These are phyloP conservation scores for Coleophora deauratella DNA, from an alignment of 2,888 invertebrate genomes.

Conservation along the genomic window DNA sequence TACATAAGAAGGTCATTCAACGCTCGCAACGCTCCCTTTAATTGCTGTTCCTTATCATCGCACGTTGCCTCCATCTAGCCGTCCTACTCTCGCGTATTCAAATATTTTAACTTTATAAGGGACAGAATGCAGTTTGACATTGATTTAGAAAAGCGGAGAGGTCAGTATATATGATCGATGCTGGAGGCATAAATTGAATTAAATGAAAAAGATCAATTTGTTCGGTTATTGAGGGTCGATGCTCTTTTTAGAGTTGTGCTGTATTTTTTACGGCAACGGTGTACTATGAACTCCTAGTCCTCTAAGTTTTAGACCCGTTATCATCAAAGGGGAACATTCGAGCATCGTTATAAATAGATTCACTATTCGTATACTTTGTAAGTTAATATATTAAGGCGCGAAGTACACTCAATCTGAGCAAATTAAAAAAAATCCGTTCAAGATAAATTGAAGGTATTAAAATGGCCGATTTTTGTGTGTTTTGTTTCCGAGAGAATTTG, in stretches of 20 bases:
- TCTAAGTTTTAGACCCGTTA: too few relatives aligned
- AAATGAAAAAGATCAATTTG: slow-evolving; percentile 45
- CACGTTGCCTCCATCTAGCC: slow-evolving; percentile 22
- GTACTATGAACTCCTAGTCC: too few relatives aligned
- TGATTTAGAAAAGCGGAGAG: slow-evolving; percentile 49
- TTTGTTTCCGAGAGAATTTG: too few relatives aligned
- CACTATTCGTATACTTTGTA: too few relatives aligned
- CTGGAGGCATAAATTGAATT: slow-evolving; percentile 49
- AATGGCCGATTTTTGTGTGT: too few relatives aligned
- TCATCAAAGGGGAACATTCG: too few relatives aligned
- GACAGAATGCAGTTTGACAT: slow-evolving; percentile 40
- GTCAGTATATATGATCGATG: slow-evolving; percentile 32
- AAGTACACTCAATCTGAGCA: too few relatives aligned
- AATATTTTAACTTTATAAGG: slow-evolving; percentile 47
- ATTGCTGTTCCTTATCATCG: slow-evolving; percentile 55
- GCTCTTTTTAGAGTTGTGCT: slow-evolving; percentile 31
- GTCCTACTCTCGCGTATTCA: slow-evolving; percentile 42
- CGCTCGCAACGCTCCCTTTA: slow-evolving; percentile 57
- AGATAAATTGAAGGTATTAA: too few relatives aligned
- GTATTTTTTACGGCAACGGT: too few relatives aligned
- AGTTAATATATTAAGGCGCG: too few relatives aligned
- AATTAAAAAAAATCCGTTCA: too few relatives aligned
- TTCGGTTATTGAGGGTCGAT: slow-evolving; percentile 28
- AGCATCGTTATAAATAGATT: too few relatives aligned
- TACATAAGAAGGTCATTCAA: slow-evolving; percentile 51